These are phyloP conservation scores for Microctonus brassicae DNA, from an alignment of 2,888 invertebrate genomes.

Conservation along the genomic window DNA sequence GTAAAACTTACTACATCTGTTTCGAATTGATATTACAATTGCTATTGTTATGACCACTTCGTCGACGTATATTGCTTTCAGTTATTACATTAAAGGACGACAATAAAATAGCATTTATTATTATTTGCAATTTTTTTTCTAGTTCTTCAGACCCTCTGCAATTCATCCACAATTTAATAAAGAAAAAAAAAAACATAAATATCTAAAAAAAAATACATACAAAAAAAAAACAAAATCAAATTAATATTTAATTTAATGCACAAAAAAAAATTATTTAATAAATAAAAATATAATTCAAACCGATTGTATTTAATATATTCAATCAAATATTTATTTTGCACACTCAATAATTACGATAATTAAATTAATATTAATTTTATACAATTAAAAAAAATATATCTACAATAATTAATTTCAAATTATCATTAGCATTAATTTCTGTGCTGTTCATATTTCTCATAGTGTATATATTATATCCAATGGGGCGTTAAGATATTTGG, in stretches of 20 bases:
- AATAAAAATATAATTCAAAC: too few relatives aligned
- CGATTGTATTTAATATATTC: too few relatives aligned
- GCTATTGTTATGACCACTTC: neutral
- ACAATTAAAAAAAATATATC: too few relatives aligned
- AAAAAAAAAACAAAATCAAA: too few relatives aligned
- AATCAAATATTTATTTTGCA: too few relatives aligned
- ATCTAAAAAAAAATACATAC: too few relatives aligned
- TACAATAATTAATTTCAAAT: neutral
- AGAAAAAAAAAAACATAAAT: neutral
- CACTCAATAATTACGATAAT: neutral
- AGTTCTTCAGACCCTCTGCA: neutral
- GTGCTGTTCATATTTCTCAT: neutral
- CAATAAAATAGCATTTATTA: neutral
- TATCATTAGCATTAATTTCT: neutral
- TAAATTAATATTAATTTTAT: neutral
- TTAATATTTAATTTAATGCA: too few relatives aligned
- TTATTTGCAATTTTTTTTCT: neutral
- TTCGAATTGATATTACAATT: neutral
- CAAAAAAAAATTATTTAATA: too few relatives aligned
- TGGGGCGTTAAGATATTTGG: neutral
- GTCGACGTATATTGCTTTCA: neutral
- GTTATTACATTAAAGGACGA: neutral
- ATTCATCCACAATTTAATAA: neutral
- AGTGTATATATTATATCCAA: neutral
- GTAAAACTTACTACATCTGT: neutral